phyloP scores from a whole-genome alignment of 2,888 invertebrate genomes.

The Tipula unca region DNA sequence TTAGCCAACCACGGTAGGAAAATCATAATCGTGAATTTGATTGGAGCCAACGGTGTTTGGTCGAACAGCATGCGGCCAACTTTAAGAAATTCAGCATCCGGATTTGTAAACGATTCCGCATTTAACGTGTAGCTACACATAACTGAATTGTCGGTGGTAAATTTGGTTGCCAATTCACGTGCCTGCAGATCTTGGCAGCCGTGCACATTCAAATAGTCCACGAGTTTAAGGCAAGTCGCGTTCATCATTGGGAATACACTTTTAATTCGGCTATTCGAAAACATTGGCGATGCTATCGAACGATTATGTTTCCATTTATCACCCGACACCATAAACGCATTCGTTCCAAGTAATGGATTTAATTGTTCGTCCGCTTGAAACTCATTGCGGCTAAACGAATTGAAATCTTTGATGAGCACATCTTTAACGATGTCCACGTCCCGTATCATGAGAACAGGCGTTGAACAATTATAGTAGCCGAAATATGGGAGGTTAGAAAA shows the following conservation, averaged over 20 bases:
- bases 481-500: not conserved
- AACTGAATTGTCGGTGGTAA: conserved; percentile 25
- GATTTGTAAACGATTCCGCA: conserved; percentile 25
- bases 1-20: conserved; percentile 16
- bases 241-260: not conserved
- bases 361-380: conserved; percentile 32
- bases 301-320: conserved; percentile 39
- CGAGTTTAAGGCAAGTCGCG: not conserved
- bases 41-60: not conserved
- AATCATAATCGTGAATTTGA: conserved; percentile 14
- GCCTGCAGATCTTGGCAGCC: not conserved
- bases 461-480: not conserved
- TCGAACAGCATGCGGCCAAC: conserved; percentile 23
- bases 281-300: conserved; percentile 37
- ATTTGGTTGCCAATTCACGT: conserved; percentile 21
- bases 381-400: conserved; percentile 36
- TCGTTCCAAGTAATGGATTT: conserved; percentile 38
- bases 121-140: conserved; percentile 24
- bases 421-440: conserved; percentile 35
- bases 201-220: not conserved
- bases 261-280: conserved; percentile 40
- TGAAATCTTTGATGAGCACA: conserved; percentile 34
- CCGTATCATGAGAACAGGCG: conserved; percentile 26
- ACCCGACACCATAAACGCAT: conserved; percentile 38
- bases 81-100: conserved; percentile 25